Percentiles rank a stretch among this genome's conserved stretches.
These are phyloP conservation scores for Sylvicapra grimmia DNA, from an alignment of 2,113 vertebrate species.

Conservation along the genomic window DNA sequence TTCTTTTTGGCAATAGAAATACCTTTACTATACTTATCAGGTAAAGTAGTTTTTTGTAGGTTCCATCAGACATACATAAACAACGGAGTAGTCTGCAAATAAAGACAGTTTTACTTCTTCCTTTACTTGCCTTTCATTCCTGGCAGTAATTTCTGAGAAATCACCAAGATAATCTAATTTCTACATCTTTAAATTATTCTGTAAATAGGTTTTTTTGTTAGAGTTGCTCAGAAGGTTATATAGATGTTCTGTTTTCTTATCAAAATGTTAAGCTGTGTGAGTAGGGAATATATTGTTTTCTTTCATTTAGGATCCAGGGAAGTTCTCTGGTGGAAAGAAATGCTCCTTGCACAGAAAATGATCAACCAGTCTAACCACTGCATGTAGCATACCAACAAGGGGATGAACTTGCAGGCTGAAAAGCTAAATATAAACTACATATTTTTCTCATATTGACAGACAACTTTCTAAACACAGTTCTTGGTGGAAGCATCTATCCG, in stretches of 20 bases:
- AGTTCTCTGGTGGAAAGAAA: too few species aligned
- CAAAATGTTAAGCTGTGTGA: background rate
- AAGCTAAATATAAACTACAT: background rate
- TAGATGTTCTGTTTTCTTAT: background rate
- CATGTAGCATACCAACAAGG: background rate
- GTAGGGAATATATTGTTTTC: too few species aligned
- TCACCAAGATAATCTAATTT: background rate
- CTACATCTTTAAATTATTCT: background rate
- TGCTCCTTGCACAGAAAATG: too few species aligned
- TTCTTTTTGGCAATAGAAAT: background rate
- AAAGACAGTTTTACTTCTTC: background rate
- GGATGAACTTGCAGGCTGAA: background rate
- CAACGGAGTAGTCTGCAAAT: background rate
- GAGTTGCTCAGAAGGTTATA: background rate
- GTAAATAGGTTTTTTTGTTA: background rate
- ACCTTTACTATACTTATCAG: background rate
- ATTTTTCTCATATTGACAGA: background rate
- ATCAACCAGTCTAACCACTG: background rate
- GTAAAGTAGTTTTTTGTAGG: background rate
- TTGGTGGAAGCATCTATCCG: background rate
- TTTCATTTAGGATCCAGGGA: background rate
- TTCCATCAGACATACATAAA: background rate
- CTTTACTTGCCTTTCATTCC: background rate
- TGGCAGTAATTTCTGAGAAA: background rate
- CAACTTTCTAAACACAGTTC: background rate